Percentiles rank a stretch among this genome's conserved stretches.
Conservation (phyloP, 2,113 vertebrate species). For the Chauna torquata region DNA sequence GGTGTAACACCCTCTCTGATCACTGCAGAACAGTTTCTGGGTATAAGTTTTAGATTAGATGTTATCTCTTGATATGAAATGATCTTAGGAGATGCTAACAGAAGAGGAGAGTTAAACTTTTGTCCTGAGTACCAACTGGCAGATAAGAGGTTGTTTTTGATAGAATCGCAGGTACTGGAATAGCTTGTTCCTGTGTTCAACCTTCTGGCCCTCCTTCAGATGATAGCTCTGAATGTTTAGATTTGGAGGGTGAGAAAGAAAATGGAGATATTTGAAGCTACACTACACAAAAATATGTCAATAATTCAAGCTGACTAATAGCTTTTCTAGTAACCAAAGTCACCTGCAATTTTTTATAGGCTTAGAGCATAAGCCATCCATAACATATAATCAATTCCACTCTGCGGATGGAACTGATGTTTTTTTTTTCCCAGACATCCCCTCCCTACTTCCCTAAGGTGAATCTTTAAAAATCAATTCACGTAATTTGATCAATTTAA, state of each 20-base stretch:
- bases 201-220: neutral
- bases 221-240: slow-evolving; percentile 26
- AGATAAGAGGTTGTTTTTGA: neutral
- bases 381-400: slow-evolving; percentile 58
- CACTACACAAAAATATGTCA: slow-evolving; percentile 51
- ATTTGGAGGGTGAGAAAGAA: slow-evolving; percentile 59
- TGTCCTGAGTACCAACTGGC: neutral
- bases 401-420: neutral
- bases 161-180: neutral
- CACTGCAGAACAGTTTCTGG: neutral
- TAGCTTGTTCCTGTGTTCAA: neutral
- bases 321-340: slow-evolving; percentile 38
- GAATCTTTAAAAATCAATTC: slow-evolving; percentile 25
- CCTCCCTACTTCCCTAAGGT: neutral
- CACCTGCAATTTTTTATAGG: slow-evolving; percentile 62
- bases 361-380: slow-evolving; percentile 36
- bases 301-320: slow-evolving; percentile 64
- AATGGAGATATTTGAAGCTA: slow-evolving; percentile 45
- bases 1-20: neutral
- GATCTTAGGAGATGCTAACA: neutral
- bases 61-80: neutral
- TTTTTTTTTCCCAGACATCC: neutral
- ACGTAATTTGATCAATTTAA: slow-evolving; percentile 5
- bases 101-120: neutral
- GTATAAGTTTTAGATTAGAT: neutral